These are phyloP conservation scores for Halictus ligatus DNA, from an alignment of 2,888 invertebrate genomes.

Conservation along the genomic window DNA sequence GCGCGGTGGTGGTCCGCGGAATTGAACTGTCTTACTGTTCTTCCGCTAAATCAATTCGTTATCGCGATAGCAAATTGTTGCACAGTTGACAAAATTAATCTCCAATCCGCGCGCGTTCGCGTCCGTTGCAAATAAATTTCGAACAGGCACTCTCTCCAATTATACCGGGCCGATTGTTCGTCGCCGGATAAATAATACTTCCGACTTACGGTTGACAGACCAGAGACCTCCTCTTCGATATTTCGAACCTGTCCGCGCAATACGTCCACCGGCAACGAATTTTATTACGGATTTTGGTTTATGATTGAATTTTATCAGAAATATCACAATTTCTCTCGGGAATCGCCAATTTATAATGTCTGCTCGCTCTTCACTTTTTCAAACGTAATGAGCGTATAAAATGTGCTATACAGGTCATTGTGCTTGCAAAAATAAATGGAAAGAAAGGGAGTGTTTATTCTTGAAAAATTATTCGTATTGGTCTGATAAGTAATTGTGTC, in stretches of 20 bases:
- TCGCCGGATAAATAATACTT: not conserved
- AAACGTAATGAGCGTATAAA: no score
- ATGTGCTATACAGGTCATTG: no score
- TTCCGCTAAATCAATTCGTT: conserved; percentile 53
- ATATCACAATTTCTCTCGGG: no score
- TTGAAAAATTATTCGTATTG: no score
- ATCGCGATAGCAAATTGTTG: conserved; percentile 54
- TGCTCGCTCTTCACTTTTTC: no score
- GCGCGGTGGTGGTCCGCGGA: conserved; percentile 25
- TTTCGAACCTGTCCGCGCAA: not conserved
- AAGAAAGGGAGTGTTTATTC: no score
- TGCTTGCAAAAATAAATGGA: no score
- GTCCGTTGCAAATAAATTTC: conserved; percentile 50
- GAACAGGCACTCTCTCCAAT: not conserved
- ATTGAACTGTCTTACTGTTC: conserved; percentile 55
- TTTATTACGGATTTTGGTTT: not conserved
- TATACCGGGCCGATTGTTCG: not conserved
- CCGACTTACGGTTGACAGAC: not conserved
- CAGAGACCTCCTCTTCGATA: not conserved
- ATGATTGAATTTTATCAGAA: not conserved
- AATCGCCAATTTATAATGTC: no score
- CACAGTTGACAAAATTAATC: conserved; percentile 57
- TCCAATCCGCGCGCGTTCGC: conserved; percentile 26
- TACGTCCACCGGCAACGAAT: not conserved
- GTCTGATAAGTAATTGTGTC: no score